Percentiles rank a stretch among this genome's conserved stretches.
Conservation (phyloP, 2,113 vertebrate species). For the Chionodraco myersi region DNA sequence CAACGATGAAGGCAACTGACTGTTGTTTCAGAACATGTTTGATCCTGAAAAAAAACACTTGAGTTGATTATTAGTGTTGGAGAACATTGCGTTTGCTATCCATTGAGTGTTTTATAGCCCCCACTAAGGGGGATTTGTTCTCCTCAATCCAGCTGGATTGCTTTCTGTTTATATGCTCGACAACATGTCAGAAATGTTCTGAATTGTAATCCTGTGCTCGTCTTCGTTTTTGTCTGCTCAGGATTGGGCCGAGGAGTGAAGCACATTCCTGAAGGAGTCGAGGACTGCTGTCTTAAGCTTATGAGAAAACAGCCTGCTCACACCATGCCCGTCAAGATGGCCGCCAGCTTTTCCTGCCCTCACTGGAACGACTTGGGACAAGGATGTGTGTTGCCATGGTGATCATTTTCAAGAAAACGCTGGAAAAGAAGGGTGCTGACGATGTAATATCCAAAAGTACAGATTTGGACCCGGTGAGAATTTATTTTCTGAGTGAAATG, state of each 20-base stretch:
- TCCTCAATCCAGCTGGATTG: slow-evolving; percentile 28
- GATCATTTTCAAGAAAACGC: slow-evolving; percentile 91
- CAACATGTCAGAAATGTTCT: slow-evolving; percentile 69
- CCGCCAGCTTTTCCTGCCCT: slow-evolving; percentile 60
- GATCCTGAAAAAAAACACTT: not conserved
- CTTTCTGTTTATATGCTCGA: slow-evolving; percentile 46
- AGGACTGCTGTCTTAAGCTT: slow-evolving; percentile 46
- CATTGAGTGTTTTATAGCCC: slow-evolving; percentile 49
- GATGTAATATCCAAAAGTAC: slow-evolving; percentile 82
- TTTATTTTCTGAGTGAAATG: slow-evolving; percentile 28
- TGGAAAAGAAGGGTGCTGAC: slow-evolving; percentile 88
- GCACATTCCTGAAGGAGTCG: slow-evolving; percentile 66
- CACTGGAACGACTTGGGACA: slow-evolving; percentile 66
- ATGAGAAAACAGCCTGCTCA: slow-evolving; percentile 60
- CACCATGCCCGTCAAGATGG: slow-evolving; percentile 67
- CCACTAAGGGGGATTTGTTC: slow-evolving; percentile 14
- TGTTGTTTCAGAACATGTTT: not conserved
- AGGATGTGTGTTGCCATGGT: slow-evolving; percentile 88
- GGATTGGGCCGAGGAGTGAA: slow-evolving; percentile 67
- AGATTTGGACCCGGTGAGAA: slow-evolving; percentile 86
- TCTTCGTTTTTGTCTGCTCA: slow-evolving; percentile 70
- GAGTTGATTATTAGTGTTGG: not conserved
- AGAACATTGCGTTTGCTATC: not conserved
- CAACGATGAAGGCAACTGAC: not conserved
- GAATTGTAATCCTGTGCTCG: slow-evolving; percentile 65